Percentiles rank a stretch among this genome's conserved stretches.
phyloP scores from a whole-genome alignment of 1,140 invertebrate genomes.

The Heliconius hermathena region DNA sequence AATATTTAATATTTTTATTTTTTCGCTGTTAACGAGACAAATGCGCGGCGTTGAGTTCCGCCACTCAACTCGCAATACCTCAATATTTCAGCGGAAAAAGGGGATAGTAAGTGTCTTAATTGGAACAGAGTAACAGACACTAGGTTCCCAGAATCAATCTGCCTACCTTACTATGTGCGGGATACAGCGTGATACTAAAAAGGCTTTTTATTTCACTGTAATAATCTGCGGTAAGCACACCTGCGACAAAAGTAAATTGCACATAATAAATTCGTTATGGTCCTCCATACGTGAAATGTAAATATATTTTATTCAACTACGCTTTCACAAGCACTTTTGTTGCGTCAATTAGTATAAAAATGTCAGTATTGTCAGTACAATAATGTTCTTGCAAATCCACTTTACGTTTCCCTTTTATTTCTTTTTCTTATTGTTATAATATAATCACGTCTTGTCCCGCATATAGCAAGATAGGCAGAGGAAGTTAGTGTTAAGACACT shows the following conservation, averaged over 20 bases:
- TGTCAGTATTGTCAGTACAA: background rate
- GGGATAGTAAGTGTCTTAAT: too few relatives aligned
- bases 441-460: background rate
- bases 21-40: too few relatives aligned
- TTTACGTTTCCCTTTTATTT: background rate
- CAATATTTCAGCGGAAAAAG: too few relatives aligned
- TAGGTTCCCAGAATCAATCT: too few relatives aligned
- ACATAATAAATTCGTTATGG: background rate
- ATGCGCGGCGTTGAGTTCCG: too few relatives aligned
- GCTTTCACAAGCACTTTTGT: background rate
- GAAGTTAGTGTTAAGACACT: background rate
- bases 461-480: background rate
- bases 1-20: too few relatives aligned
- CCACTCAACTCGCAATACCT: too few relatives aligned
- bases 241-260: slow-evolving; percentile 6
- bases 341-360: background rate
- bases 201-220: background rate
- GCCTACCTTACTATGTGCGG: too few relatives aligned
- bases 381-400: too few relatives aligned
- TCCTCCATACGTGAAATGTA: slow-evolving; percentile 8
- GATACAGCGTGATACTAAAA: too few relatives aligned
- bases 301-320: slow-evolving; percentile 4
- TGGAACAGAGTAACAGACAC: too few relatives aligned
- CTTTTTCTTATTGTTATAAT: background rate
- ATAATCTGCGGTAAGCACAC: background rate